A percentile compares a stretch with the other conserved stretches of the same genome.
These are phyloP conservation scores for Pachypanchax playfairii DNA, from an alignment of 2,113 vertebrate genomes.

Conservation along the genomic window DNA sequence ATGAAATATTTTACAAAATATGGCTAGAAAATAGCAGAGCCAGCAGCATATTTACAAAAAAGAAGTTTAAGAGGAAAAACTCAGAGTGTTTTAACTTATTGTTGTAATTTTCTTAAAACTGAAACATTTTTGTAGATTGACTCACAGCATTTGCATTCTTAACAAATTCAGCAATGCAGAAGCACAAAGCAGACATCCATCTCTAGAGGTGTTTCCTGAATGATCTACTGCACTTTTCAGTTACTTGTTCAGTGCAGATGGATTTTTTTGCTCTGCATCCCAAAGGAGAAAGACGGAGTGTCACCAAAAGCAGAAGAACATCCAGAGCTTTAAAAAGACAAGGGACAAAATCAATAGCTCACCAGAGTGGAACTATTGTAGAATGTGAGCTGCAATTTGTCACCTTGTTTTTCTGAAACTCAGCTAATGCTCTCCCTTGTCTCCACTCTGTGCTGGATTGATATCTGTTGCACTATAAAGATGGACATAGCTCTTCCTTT, in stretches of 20 bases:
- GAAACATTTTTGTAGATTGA: conserved; percentile 33
- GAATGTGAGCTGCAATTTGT: conserved; percentile 69
- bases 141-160: conserved; percentile 43
- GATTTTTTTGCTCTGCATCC: conserved; percentile 58
- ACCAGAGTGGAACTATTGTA: conserved; percentile 74
- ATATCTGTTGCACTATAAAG: conserved; percentile 67
- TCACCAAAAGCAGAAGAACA: conserved; percentile 61
- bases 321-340: conserved; percentile 42
- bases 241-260: conserved; percentile 52
- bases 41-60: too few species aligned
- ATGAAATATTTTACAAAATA: not conserved
- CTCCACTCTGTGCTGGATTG: conserved; percentile 52
- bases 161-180: conserved; percentile 47
- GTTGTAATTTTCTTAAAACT: too few species aligned
- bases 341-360: conserved; percentile 77
- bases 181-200: conserved; percentile 42
- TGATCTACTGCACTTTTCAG: conserved; percentile 58
- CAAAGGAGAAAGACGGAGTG: conserved; percentile 62
- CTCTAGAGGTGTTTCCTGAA: conserved; percentile 63
- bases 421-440: conserved; percentile 70
- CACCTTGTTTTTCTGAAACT: conserved; percentile 78
- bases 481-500: conserved; percentile 19
- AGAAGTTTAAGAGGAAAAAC: too few species aligned
- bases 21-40: not conserved
- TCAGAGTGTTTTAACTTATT: too few species aligned